A percentile compares a stretch with the other conserved stretches of the same genome.
These are phyloP conservation scores for Tadarida brasiliensis DNA, from an alignment of 2,797 vertebrate species.

Conservation along the genomic window DNA sequence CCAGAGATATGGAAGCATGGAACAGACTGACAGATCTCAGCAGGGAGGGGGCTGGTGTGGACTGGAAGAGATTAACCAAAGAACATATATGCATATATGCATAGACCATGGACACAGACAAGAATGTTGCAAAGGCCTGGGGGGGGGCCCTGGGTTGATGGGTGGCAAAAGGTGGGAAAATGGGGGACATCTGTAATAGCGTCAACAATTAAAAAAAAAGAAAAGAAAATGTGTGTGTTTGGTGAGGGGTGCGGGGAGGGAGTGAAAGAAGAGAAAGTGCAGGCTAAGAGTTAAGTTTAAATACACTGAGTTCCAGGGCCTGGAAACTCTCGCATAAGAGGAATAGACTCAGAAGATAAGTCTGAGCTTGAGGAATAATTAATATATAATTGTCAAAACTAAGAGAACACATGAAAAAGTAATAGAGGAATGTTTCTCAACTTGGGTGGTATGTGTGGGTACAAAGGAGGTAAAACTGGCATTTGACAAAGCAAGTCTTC, in stretches of 20 bases:
- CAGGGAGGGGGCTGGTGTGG: not conserved
- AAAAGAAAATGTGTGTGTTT: not conserved
- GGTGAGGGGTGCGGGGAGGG: not conserved
- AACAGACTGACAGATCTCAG: not conserved
- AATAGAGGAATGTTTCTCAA: not conserved
- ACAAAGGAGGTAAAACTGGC: not conserved
- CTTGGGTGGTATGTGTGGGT: not conserved
- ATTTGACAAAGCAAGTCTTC: not conserved
- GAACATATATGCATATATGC: not conserved
- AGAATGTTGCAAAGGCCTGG: not conserved
- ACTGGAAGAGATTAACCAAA: not conserved
- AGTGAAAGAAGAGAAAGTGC: not conserved
- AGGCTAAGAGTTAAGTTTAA: not conserved
- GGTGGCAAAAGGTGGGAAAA: not conserved
- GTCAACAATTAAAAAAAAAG: not conserved
- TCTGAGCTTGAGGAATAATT: slow-evolving; percentile 22
- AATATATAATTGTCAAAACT: not conserved
- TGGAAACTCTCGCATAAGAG: not conserved
- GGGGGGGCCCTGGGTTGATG: not conserved
- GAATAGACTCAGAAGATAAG: not conserved
- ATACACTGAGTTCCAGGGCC: not conserved
- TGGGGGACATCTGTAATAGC: not conserved
- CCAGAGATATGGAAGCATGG: not conserved
- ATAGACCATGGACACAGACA: not conserved
- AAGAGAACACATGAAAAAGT: not conserved